Conservation (phyloP, 2,888 invertebrate genomes). For the Pseudeuparius sepicola region DNA sequence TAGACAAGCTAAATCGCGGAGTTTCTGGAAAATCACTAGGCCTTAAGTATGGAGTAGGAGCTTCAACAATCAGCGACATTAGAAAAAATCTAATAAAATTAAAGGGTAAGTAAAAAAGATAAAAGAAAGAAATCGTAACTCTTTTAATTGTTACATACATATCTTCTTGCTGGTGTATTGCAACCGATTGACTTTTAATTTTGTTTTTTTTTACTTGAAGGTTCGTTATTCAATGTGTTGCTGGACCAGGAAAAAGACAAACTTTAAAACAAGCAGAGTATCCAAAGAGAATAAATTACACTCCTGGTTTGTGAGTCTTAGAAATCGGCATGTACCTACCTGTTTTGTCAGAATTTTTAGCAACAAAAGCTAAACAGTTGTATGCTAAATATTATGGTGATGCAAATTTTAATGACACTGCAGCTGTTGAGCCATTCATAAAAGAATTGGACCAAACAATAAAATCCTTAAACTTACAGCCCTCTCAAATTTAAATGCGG, state of each 20-base stretch:
- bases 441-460: constrained; percentile 9
- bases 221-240: constrained; percentile 12
- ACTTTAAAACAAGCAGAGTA: constrained; percentile 13
- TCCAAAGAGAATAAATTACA: constrained; percentile 11
- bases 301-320: constrained; percentile 8
- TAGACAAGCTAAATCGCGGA: background rate
- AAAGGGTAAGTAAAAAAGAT: constrained; percentile 7
- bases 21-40: constrained; percentile 3
- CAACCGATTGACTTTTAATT: constrained; percentile 1
- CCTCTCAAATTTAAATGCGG: constrained; percentile 23
- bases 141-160: no score
- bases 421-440: constrained; percentile 18
- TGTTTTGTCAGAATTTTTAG: constrained; percentile 14
- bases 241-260: constrained; percentile 8
- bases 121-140: constrained; percentile 2
- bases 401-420: constrained; percentile 15
- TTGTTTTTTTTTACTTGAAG: constrained; percentile 4
- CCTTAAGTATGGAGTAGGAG: constrained; percentile 10
- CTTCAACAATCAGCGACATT: constrained; percentile 12
- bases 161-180: no score
- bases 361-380: constrained; percentile 16
- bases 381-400: constrained; percentile 12
- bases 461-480: constrained; percentile 12
- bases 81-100: constrained; percentile 8
- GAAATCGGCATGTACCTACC: constrained; percentile 11